phyloP scores from a whole-genome alignment of 1,140 invertebrate genomes.

The Aphaenogaster rudis region DNA sequence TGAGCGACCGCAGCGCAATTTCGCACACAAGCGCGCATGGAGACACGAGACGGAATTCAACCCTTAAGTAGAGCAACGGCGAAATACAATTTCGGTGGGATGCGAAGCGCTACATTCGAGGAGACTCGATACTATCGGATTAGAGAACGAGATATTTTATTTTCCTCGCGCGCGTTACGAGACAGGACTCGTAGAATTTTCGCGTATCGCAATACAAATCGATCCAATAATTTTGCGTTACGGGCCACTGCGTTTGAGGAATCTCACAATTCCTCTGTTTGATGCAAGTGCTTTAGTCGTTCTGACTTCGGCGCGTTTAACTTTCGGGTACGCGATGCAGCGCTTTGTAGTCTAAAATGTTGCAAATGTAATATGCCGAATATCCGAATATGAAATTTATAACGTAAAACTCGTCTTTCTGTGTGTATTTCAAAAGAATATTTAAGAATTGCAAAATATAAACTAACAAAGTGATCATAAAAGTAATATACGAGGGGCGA shows the following conservation, averaged over 20 bases:
- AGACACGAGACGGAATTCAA: conserved; percentile 15
- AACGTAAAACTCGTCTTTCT: background rate
- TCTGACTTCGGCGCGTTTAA: background rate
- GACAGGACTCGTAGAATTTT: conserved; percentile 33
- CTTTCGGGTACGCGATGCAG: background rate
- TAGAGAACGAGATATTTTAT: conserved; percentile 54
- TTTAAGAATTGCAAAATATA: background rate
- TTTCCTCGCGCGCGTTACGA: conserved; percentile 13
- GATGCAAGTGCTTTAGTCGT: background rate
- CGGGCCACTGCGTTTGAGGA: conserved; percentile 13
- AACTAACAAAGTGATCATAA: background rate
- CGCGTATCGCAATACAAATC: conserved; percentile 40
- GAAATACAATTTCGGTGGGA: conserved; percentile 49
- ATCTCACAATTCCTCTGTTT: conserved; percentile 24
- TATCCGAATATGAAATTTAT: background rate
- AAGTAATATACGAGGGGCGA: background rate
- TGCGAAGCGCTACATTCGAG: background rate
- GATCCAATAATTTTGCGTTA: conserved; percentile 34
- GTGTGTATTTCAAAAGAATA: background rate
- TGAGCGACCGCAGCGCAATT: conserved; percentile 56
- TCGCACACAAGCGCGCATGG: conserved; percentile 44
- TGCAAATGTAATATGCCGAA: background rate
- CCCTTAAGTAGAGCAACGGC: conserved; percentile 26
- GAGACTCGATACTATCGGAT: conserved; percentile 45
- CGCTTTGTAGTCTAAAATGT: background rate